Conservation (phyloP, 1,140 invertebrate species). For the Camponotus vicinus region DNA sequence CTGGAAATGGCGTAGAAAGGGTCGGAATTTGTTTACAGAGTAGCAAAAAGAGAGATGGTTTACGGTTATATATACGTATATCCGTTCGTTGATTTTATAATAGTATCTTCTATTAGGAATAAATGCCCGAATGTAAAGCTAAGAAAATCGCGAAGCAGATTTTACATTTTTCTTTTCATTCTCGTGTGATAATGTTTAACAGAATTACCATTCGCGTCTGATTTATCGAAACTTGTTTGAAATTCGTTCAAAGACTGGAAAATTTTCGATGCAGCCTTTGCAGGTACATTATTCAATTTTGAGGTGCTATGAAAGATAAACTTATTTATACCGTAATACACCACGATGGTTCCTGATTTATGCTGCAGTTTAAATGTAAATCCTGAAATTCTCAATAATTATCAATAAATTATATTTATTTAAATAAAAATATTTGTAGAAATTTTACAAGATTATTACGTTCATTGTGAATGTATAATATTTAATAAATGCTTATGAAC, state of each 20-base stretch:
- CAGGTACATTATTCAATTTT: conserved; percentile 53
- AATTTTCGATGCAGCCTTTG: conserved; percentile 15
- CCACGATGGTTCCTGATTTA: conserved; percentile 70
- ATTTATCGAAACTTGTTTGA: background rate
- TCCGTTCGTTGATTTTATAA: conserved; percentile 23
- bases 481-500: background rate
- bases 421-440: background rate
- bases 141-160: conserved; percentile 20
- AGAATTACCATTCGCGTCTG: conserved; percentile 21
- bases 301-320: conserved; percentile 17
- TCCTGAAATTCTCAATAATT: background rate
- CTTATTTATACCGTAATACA: conserved; percentile 50
- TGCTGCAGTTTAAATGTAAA: conserved; percentile 12
- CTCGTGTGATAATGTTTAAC: background rate
- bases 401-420: background rate
- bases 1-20: conserved; percentile 82
- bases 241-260: conserved; percentile 2
- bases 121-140: conserved; percentile 31
- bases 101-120: conserved; percentile 24
- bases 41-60: conserved; percentile 33
- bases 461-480: conserved; percentile 2
- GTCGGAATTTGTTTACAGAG: conserved; percentile 42
- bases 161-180: conserved; percentile 1
- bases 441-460: background rate
- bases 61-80: too few relatives aligned